A percentile compares a stretch with the other conserved stretches of the same genome.
Evolutionary conservation across 2,888 invertebrate species (phyloP).

Genomic region (Lissocephala sabroskyi): DNA sequence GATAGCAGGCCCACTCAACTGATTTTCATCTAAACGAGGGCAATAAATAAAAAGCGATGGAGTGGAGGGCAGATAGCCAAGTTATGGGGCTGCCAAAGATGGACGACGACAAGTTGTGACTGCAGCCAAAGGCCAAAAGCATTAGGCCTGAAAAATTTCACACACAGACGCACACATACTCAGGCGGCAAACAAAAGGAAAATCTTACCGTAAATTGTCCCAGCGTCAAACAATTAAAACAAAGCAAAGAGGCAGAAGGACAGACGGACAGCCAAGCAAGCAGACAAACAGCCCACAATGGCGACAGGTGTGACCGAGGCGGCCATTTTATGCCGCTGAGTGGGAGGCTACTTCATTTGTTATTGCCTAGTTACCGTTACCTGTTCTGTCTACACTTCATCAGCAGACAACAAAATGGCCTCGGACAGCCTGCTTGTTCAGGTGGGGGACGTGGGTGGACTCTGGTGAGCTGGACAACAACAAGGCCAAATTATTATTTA

Average conservation of each 20-base stretch:
- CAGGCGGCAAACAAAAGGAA: slow-evolving; percentile 17
- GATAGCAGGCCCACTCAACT: slow-evolving; percentile 4
- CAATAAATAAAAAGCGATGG: slow-evolving; percentile 39
- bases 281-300: background rate
- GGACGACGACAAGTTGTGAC: slow-evolving; percentile 30
- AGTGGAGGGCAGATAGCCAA: slow-evolving; percentile 17
- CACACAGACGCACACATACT: no score
- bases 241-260: slow-evolving; percentile 49
- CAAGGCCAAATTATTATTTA: slow-evolving; percentile 57
- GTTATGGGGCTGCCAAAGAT: slow-evolving; percentile 38
- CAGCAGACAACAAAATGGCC: slow-evolving; percentile 28
- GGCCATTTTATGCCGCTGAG: background rate
- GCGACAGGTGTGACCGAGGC: slow-evolving; percentile 37
- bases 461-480: no score
- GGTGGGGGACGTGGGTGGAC: no score
- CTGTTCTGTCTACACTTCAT: slow-evolving; percentile 38
- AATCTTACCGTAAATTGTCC: slow-evolving; percentile 38
- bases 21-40: slow-evolving; percentile 29
- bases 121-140: no score
- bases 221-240: slow-evolving; percentile 46
- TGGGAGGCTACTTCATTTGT: slow-evolving; percentile 22
- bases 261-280: slow-evolving; percentile 29
- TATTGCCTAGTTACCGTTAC: slow-evolving; percentile 40
- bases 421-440: slow-evolving; percentile 20
- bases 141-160: slow-evolving; percentile 1